Evolutionary conservation across 2,797 vertebrate genomes (phyloP).

Genomic region (Cirrhinus mrigala): DNA sequence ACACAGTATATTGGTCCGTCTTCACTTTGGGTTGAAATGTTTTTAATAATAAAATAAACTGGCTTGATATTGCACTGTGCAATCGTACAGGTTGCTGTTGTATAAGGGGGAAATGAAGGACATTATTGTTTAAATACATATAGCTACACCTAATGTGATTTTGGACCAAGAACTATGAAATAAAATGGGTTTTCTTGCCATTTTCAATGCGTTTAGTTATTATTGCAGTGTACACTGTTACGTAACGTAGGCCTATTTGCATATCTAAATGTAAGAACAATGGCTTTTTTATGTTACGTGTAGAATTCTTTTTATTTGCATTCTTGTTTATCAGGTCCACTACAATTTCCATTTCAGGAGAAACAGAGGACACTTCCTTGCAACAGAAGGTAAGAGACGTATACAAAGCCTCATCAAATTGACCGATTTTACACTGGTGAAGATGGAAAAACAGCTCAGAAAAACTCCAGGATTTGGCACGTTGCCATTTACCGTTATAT

Average conservation of each 20-base stretch:
- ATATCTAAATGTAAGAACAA: neutral
- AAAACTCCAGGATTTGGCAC: neutral
- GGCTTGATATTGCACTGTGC: constrained; percentile 32
- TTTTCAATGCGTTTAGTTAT: constrained; percentile 3
- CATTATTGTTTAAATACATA: neutral
- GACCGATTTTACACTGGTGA: neutral
- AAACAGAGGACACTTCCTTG: neutral
- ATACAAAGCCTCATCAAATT: neutral
- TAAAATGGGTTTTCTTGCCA: constrained; percentile 55
- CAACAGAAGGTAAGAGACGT: neutral
- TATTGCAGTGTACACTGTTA: neutral
- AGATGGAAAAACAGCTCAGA: neutral
- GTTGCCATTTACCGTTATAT: neutral
- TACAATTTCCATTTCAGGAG: neutral
- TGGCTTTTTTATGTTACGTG: neutral
- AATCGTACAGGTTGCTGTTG: constrained; percentile 6
- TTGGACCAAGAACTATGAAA: constrained; percentile 54
- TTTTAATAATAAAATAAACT: constrained; percentile 10
- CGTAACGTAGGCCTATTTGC: neutral
- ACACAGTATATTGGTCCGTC: constrained; percentile 47
- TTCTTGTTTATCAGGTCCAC: neutral
- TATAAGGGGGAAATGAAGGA: neutral
- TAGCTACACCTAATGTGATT: constrained; percentile 26
- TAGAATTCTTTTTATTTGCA: neutral
- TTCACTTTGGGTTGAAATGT: constrained; percentile 44